Conservation (phyloP, 2,797 vertebrate species). For the Lepilemur septentrionalis region DNA sequence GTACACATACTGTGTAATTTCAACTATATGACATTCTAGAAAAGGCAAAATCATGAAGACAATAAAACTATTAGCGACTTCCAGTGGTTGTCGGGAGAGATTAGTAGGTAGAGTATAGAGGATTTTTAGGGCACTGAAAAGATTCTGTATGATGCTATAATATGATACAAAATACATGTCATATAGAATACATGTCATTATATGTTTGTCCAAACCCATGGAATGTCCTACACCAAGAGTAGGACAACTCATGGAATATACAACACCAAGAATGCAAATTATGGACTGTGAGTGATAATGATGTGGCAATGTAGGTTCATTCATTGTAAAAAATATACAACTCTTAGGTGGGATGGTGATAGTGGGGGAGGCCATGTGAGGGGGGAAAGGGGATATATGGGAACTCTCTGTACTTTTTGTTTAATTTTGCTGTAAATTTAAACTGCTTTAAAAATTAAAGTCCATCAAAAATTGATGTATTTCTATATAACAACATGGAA, state of each 20-base stretch:
- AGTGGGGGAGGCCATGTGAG: neutral
- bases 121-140: neutral
- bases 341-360: neutral
- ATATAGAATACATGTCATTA: neutral
- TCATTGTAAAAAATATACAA: neutral
- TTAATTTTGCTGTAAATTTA: neutral
- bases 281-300: neutral
- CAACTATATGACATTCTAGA: neutral
- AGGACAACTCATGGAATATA: neutral
- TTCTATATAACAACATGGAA: neutral
- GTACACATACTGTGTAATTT: neutral
- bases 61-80: neutral
- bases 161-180: neutral
- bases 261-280: neutral
- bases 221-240: neutral
- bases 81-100: neutral
- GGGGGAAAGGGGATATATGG: neutral
- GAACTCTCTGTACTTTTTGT: neutral
- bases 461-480: neutral
- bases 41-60: neutral
- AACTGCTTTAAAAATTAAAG: neutral
- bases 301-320: neutral
- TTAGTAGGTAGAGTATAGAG: neutral
- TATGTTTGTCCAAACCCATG: neutral
- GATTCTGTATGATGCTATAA: neutral